Percentiles rank a stretch among this genome's conserved stretches.
phyloP scores from a whole-genome alignment of 2,113 vertebrate species.

The Daubentonia madagascariensis region DNA sequence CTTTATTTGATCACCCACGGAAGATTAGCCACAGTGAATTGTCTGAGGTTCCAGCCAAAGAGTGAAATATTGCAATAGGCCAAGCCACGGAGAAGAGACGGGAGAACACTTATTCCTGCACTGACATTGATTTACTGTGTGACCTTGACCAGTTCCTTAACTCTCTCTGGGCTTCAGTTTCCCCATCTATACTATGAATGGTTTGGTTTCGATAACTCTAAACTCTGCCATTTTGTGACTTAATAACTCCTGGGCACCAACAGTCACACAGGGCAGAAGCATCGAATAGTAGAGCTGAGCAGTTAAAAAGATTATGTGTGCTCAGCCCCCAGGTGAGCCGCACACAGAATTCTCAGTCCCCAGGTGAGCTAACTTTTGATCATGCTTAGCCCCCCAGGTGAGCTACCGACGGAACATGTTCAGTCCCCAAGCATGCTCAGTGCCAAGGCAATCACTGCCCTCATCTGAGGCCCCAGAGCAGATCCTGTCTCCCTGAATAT shows the following conservation, averaged over 20 bases:
- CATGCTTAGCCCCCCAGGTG: background rate
- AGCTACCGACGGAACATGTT: background rate
- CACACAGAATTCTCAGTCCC: background rate
- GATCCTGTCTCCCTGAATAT: background rate
- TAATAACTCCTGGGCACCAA: background rate
- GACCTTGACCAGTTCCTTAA: background rate
- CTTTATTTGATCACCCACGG: background rate
- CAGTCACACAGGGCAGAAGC: background rate
- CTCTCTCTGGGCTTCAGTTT: background rate
- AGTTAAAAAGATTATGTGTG: fast-evolving
- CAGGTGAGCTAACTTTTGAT: background rate
- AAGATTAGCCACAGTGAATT: background rate
- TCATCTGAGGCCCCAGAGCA: background rate
- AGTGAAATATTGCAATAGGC: background rate
- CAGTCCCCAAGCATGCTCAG: background rate
- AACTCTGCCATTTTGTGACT: background rate
- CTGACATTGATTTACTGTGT: background rate
- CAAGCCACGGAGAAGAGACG: background rate
- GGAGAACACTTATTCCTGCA: background rate
- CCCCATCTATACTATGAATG: background rate
- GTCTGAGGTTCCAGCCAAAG: background rate
- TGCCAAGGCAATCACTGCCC: too few relatives aligned
- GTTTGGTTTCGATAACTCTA: background rate
- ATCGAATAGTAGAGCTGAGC: background rate
- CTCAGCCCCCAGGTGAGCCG: background rate